These are phyloP conservation scores for Anhinga rufa DNA, from an alignment of 2,113 vertebrate species.

Conservation along the genomic window DNA sequence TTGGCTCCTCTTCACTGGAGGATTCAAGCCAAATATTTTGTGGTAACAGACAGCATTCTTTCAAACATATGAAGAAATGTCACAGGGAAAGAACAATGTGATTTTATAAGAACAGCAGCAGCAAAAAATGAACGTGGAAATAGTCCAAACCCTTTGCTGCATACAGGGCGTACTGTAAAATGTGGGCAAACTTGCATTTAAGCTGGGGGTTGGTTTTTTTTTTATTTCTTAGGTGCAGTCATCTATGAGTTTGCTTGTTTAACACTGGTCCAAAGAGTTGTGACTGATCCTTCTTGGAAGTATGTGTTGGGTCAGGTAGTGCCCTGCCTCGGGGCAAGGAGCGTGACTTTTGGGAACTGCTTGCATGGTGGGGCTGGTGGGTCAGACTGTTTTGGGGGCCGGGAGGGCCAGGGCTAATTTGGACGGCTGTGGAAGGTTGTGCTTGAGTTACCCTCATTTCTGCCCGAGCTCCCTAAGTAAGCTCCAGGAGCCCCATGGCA, in stretches of 20 bases:
- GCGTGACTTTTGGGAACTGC: neutral
- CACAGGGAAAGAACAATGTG: neutral
- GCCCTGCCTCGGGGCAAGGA: neutral
- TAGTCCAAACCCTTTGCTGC: neutral
- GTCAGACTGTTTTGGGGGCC: neutral
- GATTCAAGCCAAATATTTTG: neutral
- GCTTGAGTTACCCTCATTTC: neutral
- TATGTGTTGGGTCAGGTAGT: neutral
- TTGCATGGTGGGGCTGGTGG: neutral
- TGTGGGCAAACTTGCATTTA: neutral
- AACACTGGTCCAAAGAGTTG: neutral
- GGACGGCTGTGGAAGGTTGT: neutral
- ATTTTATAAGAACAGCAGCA: neutral
- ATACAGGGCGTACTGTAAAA: neutral
- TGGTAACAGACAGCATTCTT: neutral
- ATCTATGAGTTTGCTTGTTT: neutral
- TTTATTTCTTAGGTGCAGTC: neutral
- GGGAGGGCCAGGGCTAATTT: neutral
- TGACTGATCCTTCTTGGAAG: neutral
- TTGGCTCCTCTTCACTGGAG: neutral
- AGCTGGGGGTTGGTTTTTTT: neutral
- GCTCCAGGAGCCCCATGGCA: neutral
- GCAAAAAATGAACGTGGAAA: neutral
- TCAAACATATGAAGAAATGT: neutral
- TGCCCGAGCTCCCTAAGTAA: neutral